These are phyloP conservation scores for Tursiops truncatus DNA, from an alignment of 2,113 vertebrate genomes.

Conservation along the genomic window DNA sequence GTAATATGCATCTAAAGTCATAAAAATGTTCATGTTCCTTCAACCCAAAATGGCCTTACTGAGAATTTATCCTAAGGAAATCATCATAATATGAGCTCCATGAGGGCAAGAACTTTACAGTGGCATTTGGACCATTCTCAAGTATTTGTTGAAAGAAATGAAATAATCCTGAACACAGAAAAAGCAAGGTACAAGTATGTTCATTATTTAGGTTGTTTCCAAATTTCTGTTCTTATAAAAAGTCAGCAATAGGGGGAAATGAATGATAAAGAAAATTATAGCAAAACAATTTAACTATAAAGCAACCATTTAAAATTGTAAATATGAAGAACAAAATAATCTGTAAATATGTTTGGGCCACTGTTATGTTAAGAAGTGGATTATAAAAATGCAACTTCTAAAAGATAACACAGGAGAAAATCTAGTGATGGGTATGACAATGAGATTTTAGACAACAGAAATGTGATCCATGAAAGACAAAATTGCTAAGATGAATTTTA, in stretches of 20 bases:
- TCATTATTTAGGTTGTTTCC: neutral
- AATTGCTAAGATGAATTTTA: slow-evolving; percentile 23
- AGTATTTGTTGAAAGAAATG: neutral
- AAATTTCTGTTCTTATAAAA: slow-evolving; percentile 22
- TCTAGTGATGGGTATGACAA: neutral
- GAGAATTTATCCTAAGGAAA: neutral
- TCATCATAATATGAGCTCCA: neutral
- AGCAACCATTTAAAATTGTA: neutral
- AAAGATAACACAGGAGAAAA: neutral
- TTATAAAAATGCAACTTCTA: slow-evolving; percentile 18
- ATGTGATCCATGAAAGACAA: neutral
- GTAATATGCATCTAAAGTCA: neutral
- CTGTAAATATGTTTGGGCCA: neutral
- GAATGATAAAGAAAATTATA: neutral
- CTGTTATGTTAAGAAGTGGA: neutral
- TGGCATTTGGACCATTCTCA: neutral
- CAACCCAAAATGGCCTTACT: neutral
- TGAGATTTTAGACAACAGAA: slow-evolving; percentile 31
- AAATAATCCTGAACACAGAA: slow-evolving; percentile 16
- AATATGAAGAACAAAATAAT: slow-evolving; percentile 17
- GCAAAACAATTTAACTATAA: neutral
- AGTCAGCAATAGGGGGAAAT: neutral
- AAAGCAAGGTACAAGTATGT: neutral
- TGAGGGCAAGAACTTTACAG: neutral
- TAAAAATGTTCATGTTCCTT: slow-evolving; percentile 33